These are phyloP conservation scores for Calypte anna DNA, from an alignment of 2,113 vertebrate genomes.

Conservation along the genomic window DNA sequence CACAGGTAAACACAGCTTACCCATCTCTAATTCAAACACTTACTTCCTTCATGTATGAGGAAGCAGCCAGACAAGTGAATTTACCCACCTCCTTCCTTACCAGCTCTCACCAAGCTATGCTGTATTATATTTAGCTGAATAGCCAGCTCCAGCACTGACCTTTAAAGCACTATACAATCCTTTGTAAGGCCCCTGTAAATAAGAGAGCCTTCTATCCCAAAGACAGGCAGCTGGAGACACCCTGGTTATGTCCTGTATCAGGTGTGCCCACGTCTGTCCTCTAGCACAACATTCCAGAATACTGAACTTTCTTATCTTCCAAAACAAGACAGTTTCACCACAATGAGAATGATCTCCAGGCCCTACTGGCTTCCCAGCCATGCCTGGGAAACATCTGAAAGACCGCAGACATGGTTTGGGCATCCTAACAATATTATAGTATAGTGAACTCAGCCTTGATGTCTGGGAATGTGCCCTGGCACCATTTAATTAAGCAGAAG, in stretches of 20 bases:
- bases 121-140: background rate
- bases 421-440: background rate
- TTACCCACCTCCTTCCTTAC: background rate
- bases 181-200: background rate
- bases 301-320: background rate
- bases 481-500: background rate
- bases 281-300: background rate
- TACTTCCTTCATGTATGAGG: background rate
- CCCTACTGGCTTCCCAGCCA: background rate
- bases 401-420: background rate
- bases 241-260: background rate
- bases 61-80: background rate
- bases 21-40: background rate
- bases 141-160: background rate
- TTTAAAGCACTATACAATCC: background rate
- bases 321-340: background rate
- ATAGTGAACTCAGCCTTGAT: background rate
- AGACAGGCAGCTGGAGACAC: background rate
- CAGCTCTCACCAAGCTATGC: background rate
- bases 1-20: background rate
- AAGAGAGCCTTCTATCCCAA: background rate
- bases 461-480: constrained; percentile 21
- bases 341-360: background rate
- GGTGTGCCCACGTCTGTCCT: background rate
- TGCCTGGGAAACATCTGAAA: constrained; percentile 32